These are phyloP conservation scores for Trichosurus vulpecula DNA, from an alignment of 2,797 vertebrate genomes.

Conservation along the genomic window DNA sequence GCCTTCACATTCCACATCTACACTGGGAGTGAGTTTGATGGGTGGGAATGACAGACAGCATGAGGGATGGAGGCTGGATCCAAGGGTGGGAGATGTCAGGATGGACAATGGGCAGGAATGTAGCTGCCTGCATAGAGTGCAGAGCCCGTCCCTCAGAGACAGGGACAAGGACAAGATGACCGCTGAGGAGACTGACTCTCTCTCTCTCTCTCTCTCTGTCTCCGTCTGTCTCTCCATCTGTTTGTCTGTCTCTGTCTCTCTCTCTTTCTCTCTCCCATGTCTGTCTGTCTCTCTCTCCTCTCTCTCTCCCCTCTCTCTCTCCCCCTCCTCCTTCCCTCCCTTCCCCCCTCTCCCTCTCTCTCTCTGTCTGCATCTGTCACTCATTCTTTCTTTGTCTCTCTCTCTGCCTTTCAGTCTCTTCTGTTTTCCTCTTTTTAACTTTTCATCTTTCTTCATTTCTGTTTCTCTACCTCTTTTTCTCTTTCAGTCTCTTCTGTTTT, in stretches of 20 bases:
- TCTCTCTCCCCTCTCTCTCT: rapidly evolving
- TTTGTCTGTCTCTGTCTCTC: no score
- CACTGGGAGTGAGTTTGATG: neutral
- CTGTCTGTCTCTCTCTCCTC: no score
- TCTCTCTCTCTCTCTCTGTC: no score
- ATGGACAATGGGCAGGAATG: neutral
- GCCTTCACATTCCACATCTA: neutral
- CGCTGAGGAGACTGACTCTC: no score
- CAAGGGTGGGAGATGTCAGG: neutral
- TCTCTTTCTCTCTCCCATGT: neutral
- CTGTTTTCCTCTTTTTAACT: neutral
- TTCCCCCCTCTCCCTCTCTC: neutral
- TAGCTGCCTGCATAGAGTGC: neutral
- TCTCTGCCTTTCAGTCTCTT: neutral
- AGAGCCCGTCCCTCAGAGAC: neutral
- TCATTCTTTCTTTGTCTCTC: neutral
- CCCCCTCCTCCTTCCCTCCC: rapidly evolving
- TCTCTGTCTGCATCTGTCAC: neutral
- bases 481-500: neutral
- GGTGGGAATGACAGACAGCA: neutral
- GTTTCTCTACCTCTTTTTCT: neutral
- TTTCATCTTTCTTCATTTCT: no score
- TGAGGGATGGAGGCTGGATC: neutral
- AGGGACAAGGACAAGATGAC: neutral
- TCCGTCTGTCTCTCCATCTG: neutral